These are phyloP conservation scores for Entomobrya multifasciata DNA, from an alignment of 2,888 invertebrate genomes.

Conservation along the genomic window DNA sequence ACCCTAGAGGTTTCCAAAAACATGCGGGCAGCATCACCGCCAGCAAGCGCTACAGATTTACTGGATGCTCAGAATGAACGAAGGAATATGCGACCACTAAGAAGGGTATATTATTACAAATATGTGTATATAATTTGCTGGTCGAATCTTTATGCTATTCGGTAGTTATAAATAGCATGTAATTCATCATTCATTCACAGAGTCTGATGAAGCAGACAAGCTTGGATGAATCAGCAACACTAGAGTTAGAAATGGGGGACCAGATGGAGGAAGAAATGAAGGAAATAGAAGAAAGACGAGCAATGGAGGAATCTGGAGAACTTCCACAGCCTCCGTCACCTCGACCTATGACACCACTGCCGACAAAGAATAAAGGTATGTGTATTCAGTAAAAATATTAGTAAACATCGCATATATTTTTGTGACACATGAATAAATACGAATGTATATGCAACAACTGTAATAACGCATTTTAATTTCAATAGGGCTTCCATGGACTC, in stretches of 20 bases:
- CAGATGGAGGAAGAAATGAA: constrained; percentile 82
- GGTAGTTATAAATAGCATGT: background rate
- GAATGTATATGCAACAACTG: too few relatives aligned
- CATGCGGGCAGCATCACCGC: constrained; percentile 97
- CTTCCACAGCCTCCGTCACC: constrained; percentile 83
- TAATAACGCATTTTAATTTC: too few relatives aligned
- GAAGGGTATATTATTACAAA: constrained; percentile 82
- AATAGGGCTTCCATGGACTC: constrained; percentile 93
- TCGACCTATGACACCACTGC: constrained; percentile 83
- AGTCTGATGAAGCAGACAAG: constrained; percentile 95
- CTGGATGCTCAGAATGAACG: constrained; percentile 92
- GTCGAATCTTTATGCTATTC: background rate
- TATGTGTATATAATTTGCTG: background rate
- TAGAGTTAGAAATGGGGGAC: constrained; percentile 87
- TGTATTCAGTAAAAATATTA: too few relatives aligned
- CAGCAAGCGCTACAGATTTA: constrained; percentile 94
- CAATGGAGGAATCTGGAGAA: constrained; percentile 82
- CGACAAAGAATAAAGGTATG: constrained; percentile 80
- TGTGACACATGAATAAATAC: too few relatives aligned
- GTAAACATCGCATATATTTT: too few relatives aligned
- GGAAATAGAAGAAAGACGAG: constrained; percentile 82
- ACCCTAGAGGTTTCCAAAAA: constrained; percentile 95
- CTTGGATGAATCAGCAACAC: constrained; percentile 90
- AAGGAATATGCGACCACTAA: constrained; percentile 87
- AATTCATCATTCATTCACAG: constrained; percentile 81